Conservation (phyloP, 2,113 vertebrate genomes). For the Chiloscyllium plagiosum region DNA sequence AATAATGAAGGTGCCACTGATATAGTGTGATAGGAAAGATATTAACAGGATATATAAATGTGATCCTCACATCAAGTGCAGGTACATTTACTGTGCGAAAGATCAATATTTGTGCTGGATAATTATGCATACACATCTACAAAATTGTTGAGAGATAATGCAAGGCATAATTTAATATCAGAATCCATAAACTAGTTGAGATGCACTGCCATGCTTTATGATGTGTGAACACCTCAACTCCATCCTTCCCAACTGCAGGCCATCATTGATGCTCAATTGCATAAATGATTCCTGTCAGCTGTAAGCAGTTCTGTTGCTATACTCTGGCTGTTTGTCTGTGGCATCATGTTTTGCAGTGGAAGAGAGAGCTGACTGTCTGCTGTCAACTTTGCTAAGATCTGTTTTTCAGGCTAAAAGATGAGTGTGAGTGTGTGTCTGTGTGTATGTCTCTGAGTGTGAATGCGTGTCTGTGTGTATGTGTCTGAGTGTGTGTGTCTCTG, state of each 20-base stretch:
- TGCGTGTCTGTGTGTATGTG: too few relatives aligned
- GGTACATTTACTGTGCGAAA: not conserved
- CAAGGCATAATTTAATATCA: not conserved
- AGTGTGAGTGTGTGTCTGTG: too few relatives aligned
- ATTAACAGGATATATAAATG: not conserved
- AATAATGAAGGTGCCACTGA: too few relatives aligned
- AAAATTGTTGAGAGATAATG: slow-evolving; percentile 6
- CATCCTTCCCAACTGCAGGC: not conserved
- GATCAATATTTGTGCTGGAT: not conserved
- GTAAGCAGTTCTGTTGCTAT: not conserved
- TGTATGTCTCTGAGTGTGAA: too few relatives aligned
- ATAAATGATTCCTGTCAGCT: not conserved
- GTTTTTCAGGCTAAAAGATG: not conserved
- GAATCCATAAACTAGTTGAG: not conserved
- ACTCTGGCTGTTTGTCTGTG: not conserved
- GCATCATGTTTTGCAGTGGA: not conserved
- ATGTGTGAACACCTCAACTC: not conserved
- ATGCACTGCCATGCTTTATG: not conserved
- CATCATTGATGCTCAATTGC: not conserved
- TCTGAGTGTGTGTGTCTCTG: too few relatives aligned
- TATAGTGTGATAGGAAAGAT: not conserved
- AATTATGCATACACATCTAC: not conserved
- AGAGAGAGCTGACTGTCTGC: not conserved
- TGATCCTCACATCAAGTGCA: not conserved
- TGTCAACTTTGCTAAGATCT: not conserved